phyloP scores from a whole-genome alignment of 1,140 invertebrate species.

The Megalonaias nervosa region DNA sequence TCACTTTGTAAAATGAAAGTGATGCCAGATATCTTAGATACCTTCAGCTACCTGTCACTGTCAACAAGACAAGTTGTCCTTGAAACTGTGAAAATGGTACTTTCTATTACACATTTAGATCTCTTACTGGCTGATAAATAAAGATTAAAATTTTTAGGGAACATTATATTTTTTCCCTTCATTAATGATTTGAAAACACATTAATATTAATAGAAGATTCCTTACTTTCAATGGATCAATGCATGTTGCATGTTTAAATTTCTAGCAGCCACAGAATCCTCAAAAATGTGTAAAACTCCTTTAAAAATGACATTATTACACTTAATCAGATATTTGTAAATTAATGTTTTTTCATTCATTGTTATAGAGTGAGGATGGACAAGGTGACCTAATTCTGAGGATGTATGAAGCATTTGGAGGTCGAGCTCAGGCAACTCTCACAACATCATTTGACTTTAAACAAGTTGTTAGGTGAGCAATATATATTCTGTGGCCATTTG shows the following conservation, averaged over 20 bases:
- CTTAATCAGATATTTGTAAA: not conserved
- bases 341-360: conserved; percentile 10
- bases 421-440: too few species aligned
- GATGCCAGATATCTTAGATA: not conserved
- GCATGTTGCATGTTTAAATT: not conserved
- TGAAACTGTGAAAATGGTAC: conserved; percentile 70
- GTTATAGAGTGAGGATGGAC: conserved; percentile 56
- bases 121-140: not conserved
- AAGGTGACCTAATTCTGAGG: conserved; percentile 54
- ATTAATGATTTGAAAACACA: not conserved
- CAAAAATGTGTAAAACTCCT: not conserved
- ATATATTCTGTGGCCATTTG: too few species aligned
- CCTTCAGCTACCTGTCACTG: conserved; percentile 48
- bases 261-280: not conserved
- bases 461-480: too few species aligned
- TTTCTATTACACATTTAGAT: not conserved
- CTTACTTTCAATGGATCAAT: conserved; percentile 1
- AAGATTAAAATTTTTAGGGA: not conserved
- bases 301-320: not conserved
- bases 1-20: conserved; percentile 14
- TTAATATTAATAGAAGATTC: not conserved
- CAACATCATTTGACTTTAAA: too few species aligned
- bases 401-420: conserved; percentile 70
- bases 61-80: conserved; percentile 64
- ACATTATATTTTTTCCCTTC: not conserved